A percentile compares a stretch with the other conserved stretches of the same genome.
Evolutionary conservation across 2,113 vertebrate species (phyloP).

Genomic region (Dipodomys merriami): DNA sequence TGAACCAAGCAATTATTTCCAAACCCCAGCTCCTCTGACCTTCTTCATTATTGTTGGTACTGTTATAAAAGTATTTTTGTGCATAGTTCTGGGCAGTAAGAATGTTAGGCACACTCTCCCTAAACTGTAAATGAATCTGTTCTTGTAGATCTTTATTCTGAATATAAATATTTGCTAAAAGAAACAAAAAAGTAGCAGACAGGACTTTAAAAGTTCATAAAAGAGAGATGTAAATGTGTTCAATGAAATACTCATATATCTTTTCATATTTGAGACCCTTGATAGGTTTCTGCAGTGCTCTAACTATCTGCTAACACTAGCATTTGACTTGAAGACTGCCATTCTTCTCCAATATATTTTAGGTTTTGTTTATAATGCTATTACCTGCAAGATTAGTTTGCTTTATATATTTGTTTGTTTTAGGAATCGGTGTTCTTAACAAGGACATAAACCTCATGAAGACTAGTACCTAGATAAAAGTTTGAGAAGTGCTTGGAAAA

Average conservation of each 20-base stretch:
- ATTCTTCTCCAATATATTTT: slow-evolving; percentile 28
- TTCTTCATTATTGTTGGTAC: slow-evolving; percentile 28
- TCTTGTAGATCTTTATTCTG: background rate
- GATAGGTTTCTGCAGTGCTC: slow-evolving; percentile 10
- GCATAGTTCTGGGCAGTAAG: background rate
- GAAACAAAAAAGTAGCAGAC: slow-evolving; percentile 23
- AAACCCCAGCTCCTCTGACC: slow-evolving; percentile 57
- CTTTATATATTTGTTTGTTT: background rate
- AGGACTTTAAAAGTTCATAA: slow-evolving; percentile 41
- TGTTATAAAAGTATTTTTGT: slow-evolving; percentile 32
- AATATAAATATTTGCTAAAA: slow-evolving; percentile 26
- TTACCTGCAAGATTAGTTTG: background rate
- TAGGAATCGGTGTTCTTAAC: background rate
- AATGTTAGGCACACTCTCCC: background rate
- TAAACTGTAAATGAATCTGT: slow-evolving; percentile 30
- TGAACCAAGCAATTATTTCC: slow-evolving; percentile 66
- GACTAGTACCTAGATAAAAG: background rate
- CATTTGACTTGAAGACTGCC: background rate
- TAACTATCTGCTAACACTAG: background rate
- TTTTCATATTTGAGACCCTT: background rate
- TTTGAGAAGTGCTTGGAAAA: background rate
- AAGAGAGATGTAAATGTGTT: slow-evolving; percentile 30
- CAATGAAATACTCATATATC: slow-evolving; percentile 50
- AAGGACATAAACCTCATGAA: background rate
- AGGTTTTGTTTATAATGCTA: background rate